phyloP scores from a whole-genome alignment of 2,113 vertebrate species.

The Corydoras sp. region DNA sequence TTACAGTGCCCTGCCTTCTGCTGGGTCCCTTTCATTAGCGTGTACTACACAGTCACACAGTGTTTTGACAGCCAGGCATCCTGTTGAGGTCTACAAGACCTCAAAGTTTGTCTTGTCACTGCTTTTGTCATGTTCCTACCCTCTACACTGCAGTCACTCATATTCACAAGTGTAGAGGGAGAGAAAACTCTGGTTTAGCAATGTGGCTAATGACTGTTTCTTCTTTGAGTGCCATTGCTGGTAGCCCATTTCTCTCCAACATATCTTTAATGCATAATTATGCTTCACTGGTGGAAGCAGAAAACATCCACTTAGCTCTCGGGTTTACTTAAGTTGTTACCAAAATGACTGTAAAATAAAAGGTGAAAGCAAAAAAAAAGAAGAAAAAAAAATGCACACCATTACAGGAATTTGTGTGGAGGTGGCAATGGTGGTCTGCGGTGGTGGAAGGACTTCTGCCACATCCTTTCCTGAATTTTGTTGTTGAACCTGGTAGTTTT shows the following conservation, averaged over 20 bases:
- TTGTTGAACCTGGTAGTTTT: constrained; percentile 38
- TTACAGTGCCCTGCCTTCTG: constrained; percentile 7
- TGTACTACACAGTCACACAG: constrained; percentile 34
- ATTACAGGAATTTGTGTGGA: constrained; percentile 43
- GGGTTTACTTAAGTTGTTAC: constrained; percentile 45
- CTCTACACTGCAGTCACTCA: constrained; percentile 15
- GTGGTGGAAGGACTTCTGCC: constrained; percentile 19
- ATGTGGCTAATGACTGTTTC: constrained; percentile 28
- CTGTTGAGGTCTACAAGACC: constrained; percentile 25
- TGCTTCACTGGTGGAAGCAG: constrained; percentile 28
- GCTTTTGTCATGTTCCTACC: constrained; percentile 23
- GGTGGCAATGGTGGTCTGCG: constrained; percentile 25
- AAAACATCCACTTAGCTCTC: constrained; percentile 44
- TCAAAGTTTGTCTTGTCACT: constrained; percentile 22
- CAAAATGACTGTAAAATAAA: constrained; percentile 40
- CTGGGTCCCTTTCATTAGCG: constrained; percentile 26
- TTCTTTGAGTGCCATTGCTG: constrained; percentile 35
- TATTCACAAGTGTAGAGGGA: background rate
- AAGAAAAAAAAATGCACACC: constrained; percentile 32
- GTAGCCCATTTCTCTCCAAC: background rate
- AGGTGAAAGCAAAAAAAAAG: constrained; percentile 43
- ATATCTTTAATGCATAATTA: constrained; percentile 44
- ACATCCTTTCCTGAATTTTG: constrained; percentile 43
- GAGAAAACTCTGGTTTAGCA: constrained; percentile 18
- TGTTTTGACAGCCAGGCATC: constrained; percentile 35